These are phyloP conservation scores for Gobio gobio DNA, from an alignment of 2,113 vertebrate species.

Conservation along the genomic window DNA sequence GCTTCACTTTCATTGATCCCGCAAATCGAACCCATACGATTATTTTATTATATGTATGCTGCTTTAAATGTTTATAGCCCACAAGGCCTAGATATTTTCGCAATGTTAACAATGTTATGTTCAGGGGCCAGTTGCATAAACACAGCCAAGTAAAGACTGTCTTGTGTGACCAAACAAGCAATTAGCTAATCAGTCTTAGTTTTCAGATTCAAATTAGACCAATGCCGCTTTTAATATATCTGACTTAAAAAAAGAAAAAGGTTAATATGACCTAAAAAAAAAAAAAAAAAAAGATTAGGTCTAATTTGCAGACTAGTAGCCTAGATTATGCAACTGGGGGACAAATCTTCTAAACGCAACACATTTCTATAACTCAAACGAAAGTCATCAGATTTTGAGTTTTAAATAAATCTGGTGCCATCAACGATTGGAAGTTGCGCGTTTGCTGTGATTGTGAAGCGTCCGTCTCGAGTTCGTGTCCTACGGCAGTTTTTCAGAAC, in stretches of 20 bases:
- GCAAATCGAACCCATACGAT: not conserved
- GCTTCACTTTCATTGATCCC: not conserved
- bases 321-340: too few relatives aligned
- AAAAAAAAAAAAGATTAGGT: too few relatives aligned
- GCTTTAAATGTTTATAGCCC: not conserved
- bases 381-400: not conserved
- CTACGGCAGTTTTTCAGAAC: not conserved
- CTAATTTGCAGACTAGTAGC: too few relatives aligned
- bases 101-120: not conserved
- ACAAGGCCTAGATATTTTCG: not conserved
- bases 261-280: too few relatives aligned
- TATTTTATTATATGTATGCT: not conserved
- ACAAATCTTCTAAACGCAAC: not conserved
- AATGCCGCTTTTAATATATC: too few relatives aligned
- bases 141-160: too few relatives aligned
- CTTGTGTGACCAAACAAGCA: too few relatives aligned
- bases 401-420: not conserved
- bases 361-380: not conserved
- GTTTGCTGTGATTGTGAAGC: not conserved
- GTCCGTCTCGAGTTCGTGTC: not conserved
- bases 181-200: too few relatives aligned
- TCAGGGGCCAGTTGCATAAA: not conserved
- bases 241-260: too few relatives aligned
- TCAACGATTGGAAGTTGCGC: not conserved
- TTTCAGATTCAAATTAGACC: too few relatives aligned